Evolutionary conservation across 2,113 vertebrate genomes (phyloP), one percentile per base, ranked within the genome.

Genomic region (Upupa epops): DNA sequence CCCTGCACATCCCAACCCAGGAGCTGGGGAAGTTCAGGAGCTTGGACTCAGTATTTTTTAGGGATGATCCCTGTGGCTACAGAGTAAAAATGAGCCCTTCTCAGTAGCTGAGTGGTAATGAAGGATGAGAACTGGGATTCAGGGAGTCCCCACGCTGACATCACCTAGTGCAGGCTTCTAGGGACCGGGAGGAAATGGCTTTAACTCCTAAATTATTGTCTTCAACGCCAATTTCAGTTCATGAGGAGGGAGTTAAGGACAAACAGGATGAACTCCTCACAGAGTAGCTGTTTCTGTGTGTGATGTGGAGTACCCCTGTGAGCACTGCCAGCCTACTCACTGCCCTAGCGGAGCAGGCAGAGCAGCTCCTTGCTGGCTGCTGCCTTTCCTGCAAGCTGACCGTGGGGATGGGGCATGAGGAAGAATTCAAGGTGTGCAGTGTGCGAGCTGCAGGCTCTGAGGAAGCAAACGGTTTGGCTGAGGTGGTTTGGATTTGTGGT

Each of bases 401-500:
- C 77, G n/a, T n/a, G n/a, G 66, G 2, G 3, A 7, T 4, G 52
- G 22, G 28, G 73, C 4, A 42, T 42, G 40, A 68, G 84, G 48
- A 63, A 56, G 25, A 26, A 49, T 83, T 86, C 32, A 59, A 90
- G 94, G 86, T 90, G 86, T 52, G 86, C 71, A 3, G 3, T 6
- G 59, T 4, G 77, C 55, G 89, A 83, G 84, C 90, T 55, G 63
- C 1, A 18, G 90, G 78, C 93, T 76, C 74, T 11, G 14, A 92
- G 89, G 95, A 92, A 96, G 86, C 88, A 31, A 89, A 75, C 6
- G 0, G 78, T 88, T 93, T 90, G 83, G 78, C 88, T 14, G 74
- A 90, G 69, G 79, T 59, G 63, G 14, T 71, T 86, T 7, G 32
- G 49, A 84, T 28, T 55, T 2, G 4, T 5, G 31, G 70, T 0